Evolutionary conservation across 1,140 invertebrate genomes (phyloP).

Genomic region (Littorina saxatilis): DNA sequence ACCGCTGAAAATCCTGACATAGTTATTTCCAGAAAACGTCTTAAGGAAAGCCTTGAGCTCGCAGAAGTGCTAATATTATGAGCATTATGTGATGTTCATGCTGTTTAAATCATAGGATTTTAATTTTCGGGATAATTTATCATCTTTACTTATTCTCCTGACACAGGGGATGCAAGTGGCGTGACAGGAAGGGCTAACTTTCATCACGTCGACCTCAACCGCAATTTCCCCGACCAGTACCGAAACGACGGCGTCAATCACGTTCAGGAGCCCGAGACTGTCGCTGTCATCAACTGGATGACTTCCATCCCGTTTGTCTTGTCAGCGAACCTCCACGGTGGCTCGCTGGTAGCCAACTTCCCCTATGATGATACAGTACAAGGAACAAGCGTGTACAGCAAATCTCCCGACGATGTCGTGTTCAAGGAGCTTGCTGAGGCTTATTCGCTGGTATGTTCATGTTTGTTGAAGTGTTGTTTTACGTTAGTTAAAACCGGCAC

Average conservation of each 20-base stretch:
- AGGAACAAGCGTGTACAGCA: slow-evolving; percentile 78
- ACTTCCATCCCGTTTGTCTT: slow-evolving; percentile 91
- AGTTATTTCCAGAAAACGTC: too few relatives aligned
- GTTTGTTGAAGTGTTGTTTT: too few relatives aligned
- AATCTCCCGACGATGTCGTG: slow-evolving; percentile 88
- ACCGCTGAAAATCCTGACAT: too few relatives aligned
- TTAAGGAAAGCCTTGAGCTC: too few relatives aligned
- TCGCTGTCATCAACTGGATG: slow-evolving; percentile 94
- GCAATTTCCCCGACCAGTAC: slow-evolving; percentile 97
- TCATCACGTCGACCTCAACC: slow-evolving; percentile 91
- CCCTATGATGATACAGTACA: slow-evolving; percentile 83
- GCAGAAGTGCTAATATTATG: too few relatives aligned
- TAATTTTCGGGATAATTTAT: too few relatives aligned
- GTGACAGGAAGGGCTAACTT: slow-evolving; percentile 87
- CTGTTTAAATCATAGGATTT: too few relatives aligned
- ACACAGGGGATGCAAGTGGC: slow-evolving; percentile 59
- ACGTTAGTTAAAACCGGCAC: too few relatives aligned
- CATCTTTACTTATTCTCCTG: neutral
- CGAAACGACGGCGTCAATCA: slow-evolving; percentile 76
- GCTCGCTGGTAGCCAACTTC: slow-evolving; percentile 92
- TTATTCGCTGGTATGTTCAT: slow-evolving; percentile 84
- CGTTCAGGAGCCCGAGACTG: slow-evolving; percentile 93
- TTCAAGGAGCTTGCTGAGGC: slow-evolving; percentile 88
- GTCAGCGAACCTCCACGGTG: slow-evolving; percentile 97
- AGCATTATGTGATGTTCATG: too few relatives aligned